phyloP scores from a whole-genome alignment of 2,888 invertebrate species.

The Sinelater perroti region DNA sequence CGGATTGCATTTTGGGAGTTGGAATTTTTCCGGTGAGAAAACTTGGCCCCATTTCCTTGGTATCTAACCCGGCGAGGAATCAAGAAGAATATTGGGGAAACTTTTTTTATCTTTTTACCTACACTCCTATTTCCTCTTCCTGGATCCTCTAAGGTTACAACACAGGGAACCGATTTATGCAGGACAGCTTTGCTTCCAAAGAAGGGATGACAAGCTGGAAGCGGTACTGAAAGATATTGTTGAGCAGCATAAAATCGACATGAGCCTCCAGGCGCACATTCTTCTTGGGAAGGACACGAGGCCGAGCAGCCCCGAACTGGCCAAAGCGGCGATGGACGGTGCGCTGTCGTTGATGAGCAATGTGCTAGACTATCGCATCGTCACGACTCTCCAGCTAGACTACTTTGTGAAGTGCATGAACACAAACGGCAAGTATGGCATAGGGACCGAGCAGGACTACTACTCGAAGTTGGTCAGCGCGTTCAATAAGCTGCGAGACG shows the following conservation, averaged over 20 bases:
- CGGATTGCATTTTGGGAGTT: no score
- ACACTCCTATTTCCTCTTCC: no score
- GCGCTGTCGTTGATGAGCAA: conserved; percentile 79
- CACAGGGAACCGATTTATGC: no score
- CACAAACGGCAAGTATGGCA: conserved; percentile 77
- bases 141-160: no score
- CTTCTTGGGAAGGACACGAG: conserved; percentile 88
- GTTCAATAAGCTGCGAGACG: conserved; percentile 75
- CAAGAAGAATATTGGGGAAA: no score
- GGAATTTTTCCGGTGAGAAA: no score
- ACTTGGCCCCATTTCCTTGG: no score
- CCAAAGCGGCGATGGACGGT: conserved; percentile 83
- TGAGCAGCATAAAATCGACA: conserved; percentile 75
- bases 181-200: no score
- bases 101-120: no score
- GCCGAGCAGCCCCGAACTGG: conserved; percentile 82
- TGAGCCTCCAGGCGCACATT: conserved; percentile 76
- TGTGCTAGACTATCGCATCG: conserved; percentile 82
- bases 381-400: conserved; percentile 98
- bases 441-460: conserved; percentile 84
- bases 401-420: conserved; percentile 90
- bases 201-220: conserved; percentile 79
- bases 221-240: conserved; percentile 75
- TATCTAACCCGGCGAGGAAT: no score
- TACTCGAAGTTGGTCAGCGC: conserved; percentile 83